A percentile compares a stretch with the other conserved stretches of the same genome.
Evolutionary conservation across 2,888 invertebrate genomes (phyloP).

Genomic region (Drosophila fulvimacula): DNA sequence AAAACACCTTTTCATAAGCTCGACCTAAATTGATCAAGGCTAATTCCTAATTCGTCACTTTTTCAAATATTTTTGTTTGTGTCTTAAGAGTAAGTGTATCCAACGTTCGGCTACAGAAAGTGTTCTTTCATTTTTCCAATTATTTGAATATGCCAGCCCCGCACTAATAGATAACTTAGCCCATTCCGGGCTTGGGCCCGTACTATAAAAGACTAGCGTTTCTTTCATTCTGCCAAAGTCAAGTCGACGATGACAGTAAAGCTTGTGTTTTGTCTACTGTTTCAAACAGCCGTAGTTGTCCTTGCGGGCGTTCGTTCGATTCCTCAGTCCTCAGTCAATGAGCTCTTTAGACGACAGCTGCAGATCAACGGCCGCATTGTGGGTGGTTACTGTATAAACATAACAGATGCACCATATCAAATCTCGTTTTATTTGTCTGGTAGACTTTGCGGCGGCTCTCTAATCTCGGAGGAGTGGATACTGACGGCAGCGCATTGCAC

Average conservation of each 20-base stretch:
- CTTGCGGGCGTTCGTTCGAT: conserved; percentile 73
- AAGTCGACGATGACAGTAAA: conserved; percentile 31
- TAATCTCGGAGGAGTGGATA: conserved; percentile 83
- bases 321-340: conserved; percentile 57
- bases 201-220: conserved; percentile 58
- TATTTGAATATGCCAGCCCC: neutral
- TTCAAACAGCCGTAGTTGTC: conserved; percentile 46
- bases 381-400: conserved; percentile 83
- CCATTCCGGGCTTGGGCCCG: neutral
- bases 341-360: conserved; percentile 55
- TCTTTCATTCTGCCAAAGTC: neutral
- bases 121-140: neutral
- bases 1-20: no score
- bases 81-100: no score
- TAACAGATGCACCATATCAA: conserved; percentile 84
- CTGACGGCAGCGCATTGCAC: conserved; percentile 85
- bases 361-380: conserved; percentile 84
- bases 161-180: neutral
- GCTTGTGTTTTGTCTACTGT: conserved; percentile 36
- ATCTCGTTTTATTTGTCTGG: conserved; percentile 81
- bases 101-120: no score
- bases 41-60: no score
- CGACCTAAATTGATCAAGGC: no score
- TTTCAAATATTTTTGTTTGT: no score
- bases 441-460: conserved; percentile 84